A percentile compares a stretch with the other conserved stretches of the same genome.
Evolutionary conservation across 2,888 invertebrate species (phyloP).

Genomic region (Colostygia pectinataria): DNA sequence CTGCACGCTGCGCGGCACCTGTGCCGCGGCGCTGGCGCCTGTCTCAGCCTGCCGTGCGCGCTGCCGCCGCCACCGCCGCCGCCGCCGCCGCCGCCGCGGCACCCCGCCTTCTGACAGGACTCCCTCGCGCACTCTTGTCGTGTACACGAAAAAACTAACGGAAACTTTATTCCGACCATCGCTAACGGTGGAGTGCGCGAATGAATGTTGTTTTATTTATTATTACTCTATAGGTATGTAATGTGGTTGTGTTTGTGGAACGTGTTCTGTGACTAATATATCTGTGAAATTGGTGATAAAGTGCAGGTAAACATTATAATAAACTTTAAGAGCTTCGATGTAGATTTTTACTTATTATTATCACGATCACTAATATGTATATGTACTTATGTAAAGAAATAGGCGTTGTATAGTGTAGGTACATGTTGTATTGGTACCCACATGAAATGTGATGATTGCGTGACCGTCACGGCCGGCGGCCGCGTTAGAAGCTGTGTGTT

Average conservation of each 20-base stretch:
- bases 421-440: constrained; percentile 20
- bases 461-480: constrained; percentile 7
- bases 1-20: constrained; percentile 66
- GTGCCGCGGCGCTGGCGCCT: constrained; percentile 64
- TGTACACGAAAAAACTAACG: constrained; percentile 71
- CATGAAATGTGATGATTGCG: constrained; percentile 20
- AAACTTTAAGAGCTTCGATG: constrained; percentile 71
- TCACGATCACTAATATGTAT: constrained; percentile 38
- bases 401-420: constrained; percentile 37
- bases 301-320: constrained; percentile 64
- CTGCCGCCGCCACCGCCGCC: constrained; percentile 46
- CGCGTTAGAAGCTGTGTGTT: constrained; percentile 12
- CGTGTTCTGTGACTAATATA: constrained; percentile 46
- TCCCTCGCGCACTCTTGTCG: constrained; percentile 57
- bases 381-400: constrained; percentile 35
- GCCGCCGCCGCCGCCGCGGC: constrained; percentile 46
- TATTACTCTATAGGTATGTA: constrained; percentile 35
- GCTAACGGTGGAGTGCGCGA: constrained; percentile 68
- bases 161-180: constrained; percentile 63
- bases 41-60: constrained; percentile 64
- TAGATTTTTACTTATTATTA: constrained; percentile 60
- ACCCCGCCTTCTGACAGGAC: constrained; percentile 65
- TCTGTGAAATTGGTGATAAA: constrained; percentile 61
- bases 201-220: constrained; percentile 36
- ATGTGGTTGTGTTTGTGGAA: constrained; percentile 51